Conservation (phyloP, 2,113 vertebrate genomes). For the human region DNA sequence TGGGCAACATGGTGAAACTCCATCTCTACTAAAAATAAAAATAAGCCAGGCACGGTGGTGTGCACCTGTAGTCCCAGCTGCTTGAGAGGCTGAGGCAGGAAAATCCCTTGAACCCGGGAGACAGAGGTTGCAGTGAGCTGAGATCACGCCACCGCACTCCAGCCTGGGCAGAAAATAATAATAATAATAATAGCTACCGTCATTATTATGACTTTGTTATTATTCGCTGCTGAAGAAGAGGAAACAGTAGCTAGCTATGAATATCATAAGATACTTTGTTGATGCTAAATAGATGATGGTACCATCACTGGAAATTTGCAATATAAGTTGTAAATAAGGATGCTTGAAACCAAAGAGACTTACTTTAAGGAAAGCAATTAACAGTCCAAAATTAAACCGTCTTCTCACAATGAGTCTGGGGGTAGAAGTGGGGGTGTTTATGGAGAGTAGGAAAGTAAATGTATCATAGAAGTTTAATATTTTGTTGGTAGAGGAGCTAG, state of each 20-base stretch:
- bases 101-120: neutral
- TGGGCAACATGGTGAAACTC: neutral
- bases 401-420: neutral
- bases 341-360: neutral
- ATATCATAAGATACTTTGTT: neutral
- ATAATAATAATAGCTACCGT: neutral
- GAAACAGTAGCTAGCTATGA: neutral
- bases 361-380: neutral
- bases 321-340: neutral
- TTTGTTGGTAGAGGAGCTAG: neutral
- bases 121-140: neutral
- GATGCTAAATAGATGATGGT: neutral
- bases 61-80: neutral
- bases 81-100: neutral
- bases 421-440: neutral
- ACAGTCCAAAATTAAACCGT: neutral
- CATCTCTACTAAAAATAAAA: neutral
- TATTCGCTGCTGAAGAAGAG: neutral
- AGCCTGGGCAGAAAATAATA: neutral
- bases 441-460: neutral
- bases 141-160: neutral
- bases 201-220: neutral
- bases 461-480: neutral
- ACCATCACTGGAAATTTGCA: neutral
- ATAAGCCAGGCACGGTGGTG: fast-evolving